These are phyloP conservation scores for Cremastinae sp. DNA, from an alignment of 2,888 invertebrate species.

Conservation along the genomic window DNA sequence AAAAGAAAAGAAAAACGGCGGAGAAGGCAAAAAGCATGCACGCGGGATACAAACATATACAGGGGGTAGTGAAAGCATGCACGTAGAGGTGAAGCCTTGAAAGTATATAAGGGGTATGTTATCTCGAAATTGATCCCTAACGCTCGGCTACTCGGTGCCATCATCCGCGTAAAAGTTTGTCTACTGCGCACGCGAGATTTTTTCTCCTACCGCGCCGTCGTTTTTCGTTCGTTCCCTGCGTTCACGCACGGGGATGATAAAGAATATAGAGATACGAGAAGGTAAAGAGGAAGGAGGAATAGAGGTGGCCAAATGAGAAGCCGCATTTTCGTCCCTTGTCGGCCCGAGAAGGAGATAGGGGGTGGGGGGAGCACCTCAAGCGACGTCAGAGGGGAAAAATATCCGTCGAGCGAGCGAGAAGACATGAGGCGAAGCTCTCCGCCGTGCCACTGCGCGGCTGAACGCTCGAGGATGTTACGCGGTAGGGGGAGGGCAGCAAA, in stretches of 20 bases:
- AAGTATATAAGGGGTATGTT: constrained; percentile 77
- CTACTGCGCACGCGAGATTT: constrained; percentile 75
- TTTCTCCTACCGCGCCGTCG: no score
- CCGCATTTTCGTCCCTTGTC: constrained; percentile 50
- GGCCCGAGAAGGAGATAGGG: no score
- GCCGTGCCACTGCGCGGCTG: constrained; percentile 50
- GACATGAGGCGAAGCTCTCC: constrained; percentile 58
- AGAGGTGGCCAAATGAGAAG: no score
- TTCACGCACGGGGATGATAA: no score
- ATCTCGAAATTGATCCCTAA: constrained; percentile 78
- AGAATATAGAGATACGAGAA: constrained; percentile 63
- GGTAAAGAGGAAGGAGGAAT: constrained; percentile 54
- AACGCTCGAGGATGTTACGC: constrained; percentile 54
- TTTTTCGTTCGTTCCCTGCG: no score
- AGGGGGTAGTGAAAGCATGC: no score
- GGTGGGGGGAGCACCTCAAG: no score
- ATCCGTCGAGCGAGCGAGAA: constrained; percentile 71
- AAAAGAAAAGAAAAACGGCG: no score
- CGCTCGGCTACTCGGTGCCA: constrained; percentile 71
- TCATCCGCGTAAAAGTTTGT: constrained; percentile 76
- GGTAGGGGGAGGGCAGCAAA: constrained; percentile 73
- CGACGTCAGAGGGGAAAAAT: constrained; percentile 79
- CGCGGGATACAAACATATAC: background rate
- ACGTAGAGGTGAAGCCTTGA: constrained; percentile 71
- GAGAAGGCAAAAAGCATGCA: constrained; percentile 6